Evolutionary conservation across 2,113 vertebrate genomes (phyloP).

Genomic region (Ardeotis arabs): DNA sequence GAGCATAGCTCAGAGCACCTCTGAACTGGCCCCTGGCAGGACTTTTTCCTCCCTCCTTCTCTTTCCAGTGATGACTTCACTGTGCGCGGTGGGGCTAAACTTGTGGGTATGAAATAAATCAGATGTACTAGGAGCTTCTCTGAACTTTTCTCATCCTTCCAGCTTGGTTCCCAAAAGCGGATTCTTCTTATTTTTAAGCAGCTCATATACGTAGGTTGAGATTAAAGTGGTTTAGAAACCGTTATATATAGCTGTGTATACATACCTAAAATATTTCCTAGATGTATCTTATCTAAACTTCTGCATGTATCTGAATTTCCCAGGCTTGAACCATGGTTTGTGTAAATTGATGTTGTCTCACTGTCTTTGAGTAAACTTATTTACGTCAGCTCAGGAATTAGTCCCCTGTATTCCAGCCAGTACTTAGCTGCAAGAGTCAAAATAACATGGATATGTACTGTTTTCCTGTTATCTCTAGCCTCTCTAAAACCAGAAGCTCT

Average conservation of each 20-base stretch:
- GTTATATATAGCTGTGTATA: conserved; percentile 61
- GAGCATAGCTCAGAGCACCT: not conserved
- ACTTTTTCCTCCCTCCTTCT: not conserved
- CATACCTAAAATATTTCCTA: conserved; percentile 50
- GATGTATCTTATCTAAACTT: conserved; percentile 62
- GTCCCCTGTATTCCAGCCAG: conserved; percentile 29
- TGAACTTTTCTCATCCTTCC: not conserved
- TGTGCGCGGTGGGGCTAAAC: not conserved
- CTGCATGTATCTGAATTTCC: conserved; percentile 31
- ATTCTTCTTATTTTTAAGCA: not conserved
- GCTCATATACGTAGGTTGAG: not conserved
- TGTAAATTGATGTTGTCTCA: conserved; percentile 40
- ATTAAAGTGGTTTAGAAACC: conserved; percentile 31
- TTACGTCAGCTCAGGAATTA: conserved; percentile 61
- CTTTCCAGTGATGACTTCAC: not conserved
- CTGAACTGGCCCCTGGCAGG: not conserved
- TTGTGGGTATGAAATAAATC: not conserved
- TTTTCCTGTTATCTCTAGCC: conserved; percentile 46
- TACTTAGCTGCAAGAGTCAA: conserved; percentile 35
- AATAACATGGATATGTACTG: conserved; percentile 11
- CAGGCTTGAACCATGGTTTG: conserved; percentile 24
- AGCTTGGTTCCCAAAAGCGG: not conserved
- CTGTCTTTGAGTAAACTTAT: conserved; percentile 49
- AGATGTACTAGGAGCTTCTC: not conserved
- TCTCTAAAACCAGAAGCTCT: conserved; percentile 47